phyloP scores from a whole-genome alignment of 2,113 vertebrate species.

The Bubo scandiacus region DNA sequence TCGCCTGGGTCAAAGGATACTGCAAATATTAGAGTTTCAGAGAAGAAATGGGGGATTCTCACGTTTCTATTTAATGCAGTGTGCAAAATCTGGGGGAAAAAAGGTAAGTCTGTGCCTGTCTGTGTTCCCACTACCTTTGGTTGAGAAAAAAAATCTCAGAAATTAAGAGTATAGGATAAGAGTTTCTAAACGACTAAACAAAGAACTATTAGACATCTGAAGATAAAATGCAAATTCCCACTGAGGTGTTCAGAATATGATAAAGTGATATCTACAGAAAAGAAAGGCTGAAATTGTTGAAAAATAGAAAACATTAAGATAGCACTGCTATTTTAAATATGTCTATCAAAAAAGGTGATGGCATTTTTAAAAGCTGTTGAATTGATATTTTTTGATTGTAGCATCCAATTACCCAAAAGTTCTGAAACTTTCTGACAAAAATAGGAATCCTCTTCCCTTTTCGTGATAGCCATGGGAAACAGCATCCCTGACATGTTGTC shows the following conservation, averaged over 20 bases:
- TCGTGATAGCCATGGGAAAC: neutral
- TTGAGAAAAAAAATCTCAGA: neutral
- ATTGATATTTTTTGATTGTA: neutral
- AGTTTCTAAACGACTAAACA: neutral
- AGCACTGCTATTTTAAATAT: neutral
- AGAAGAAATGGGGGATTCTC: neutral
- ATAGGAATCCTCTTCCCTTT: neutral
- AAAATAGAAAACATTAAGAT: neutral
- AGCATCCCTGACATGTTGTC: neutral
- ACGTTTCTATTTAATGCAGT: rapidly evolving
- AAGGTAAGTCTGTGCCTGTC: neutral
- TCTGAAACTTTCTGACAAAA: neutral
- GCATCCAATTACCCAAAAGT: neutral
- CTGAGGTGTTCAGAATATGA: neutral
- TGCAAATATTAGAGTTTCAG: slow-evolving; percentile 4
- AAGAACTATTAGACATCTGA: neutral
- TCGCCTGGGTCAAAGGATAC: neutral
- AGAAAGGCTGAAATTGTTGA: neutral
- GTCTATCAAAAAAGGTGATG: neutral
- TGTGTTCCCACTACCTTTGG: neutral
- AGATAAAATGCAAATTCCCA: neutral
- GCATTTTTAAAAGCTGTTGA: neutral
- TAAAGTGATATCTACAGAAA: neutral
- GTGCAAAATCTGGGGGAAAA: neutral
- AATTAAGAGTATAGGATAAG: neutral